Evolutionary conservation across 1,140 invertebrate genomes (phyloP).

Genomic region (Camponotus floridanus): DNA sequence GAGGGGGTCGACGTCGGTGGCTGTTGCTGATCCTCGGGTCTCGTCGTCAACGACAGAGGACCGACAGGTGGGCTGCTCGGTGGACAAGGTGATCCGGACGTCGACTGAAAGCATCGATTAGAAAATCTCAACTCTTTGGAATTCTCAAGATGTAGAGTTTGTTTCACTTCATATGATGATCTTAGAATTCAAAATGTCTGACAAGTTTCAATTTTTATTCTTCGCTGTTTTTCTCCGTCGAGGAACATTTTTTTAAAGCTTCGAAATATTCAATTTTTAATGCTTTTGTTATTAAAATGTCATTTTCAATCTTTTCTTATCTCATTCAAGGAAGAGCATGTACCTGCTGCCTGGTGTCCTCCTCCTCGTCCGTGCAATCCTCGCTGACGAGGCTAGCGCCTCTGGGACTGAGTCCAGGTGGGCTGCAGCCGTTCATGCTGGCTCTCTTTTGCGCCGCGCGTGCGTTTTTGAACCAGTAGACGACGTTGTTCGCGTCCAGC

Average conservation of each 20-base stretch:
- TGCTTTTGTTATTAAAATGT: not conserved
- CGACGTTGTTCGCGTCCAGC: conserved; percentile 98
- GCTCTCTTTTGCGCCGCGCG: conserved; percentile 97
- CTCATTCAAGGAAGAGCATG: not conserved
- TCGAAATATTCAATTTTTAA: not conserved
- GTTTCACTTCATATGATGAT: not conserved
- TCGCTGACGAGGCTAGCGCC: conserved; percentile 85
- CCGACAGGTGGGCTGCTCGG: conserved; percentile 88
- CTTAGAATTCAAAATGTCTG: not conserved
- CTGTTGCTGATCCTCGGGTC: conserved; percentile 82
- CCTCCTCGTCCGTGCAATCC: conserved; percentile 85
- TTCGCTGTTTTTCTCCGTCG: not conserved
- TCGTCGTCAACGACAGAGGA: conserved; percentile 89
- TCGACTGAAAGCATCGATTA: conserved; percentile 76
- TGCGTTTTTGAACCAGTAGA: conserved; percentile 99
- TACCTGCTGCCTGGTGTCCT: conserved; percentile 84
- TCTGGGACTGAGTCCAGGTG: conserved; percentile 83
- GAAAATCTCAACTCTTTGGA: not conserved
- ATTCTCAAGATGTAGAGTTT: not conserved
- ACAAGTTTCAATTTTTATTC: not conserved
- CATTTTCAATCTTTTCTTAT: not conserved
- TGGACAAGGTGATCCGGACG: conserved; percentile 84
- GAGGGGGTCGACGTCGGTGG: conserved; percentile 78
- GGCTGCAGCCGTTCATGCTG: conserved; percentile 85
- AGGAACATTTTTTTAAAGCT: not conserved